Evolutionary conservation across 2,888 invertebrate genomes (phyloP).

Genomic region (Scrobipalpa atriplicella): DNA sequence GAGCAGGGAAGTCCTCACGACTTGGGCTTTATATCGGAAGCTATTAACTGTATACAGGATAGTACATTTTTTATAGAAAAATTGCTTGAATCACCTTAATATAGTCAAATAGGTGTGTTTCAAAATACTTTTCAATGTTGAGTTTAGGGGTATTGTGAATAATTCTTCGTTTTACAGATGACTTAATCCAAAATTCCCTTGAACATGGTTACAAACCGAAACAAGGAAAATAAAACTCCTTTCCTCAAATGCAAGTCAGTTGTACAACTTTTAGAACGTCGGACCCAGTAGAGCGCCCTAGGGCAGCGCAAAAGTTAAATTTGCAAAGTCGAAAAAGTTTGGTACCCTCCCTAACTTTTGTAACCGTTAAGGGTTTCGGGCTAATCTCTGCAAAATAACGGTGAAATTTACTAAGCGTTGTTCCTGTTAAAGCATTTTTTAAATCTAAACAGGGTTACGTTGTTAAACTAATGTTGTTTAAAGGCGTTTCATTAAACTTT

Average conservation of each 20-base stretch:
- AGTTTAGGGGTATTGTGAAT: not conserved
- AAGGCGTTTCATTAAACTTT: constrained; percentile 1
- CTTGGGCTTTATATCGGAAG: not conserved
- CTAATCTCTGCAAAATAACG: constrained; percentile 18
- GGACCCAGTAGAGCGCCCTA: constrained; percentile 5
- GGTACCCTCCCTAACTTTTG: constrained; percentile 23
- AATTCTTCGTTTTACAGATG: not conserved
- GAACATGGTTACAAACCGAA: not conserved
- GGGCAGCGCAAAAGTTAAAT: constrained; percentile 23
- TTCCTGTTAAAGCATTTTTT: not conserved
- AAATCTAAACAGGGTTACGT: not conserved
- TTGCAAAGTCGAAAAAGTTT: constrained; percentile 25
- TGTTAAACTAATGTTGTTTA: constrained; percentile 1
- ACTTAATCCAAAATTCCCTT: not conserved
- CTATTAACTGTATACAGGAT: not conserved
- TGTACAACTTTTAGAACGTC: constrained; percentile 19
- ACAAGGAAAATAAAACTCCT: constrained; percentile 10
- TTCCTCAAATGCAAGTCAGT: constrained; percentile 15
- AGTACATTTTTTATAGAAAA: not conserved
- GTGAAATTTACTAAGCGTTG: constrained; percentile 11
- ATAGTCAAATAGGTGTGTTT: not conserved
- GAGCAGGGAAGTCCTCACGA: not conserved
- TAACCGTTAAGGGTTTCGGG: constrained; percentile 15
- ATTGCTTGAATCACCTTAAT: not conserved
- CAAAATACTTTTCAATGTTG: not conserved